Evolutionary conservation across 2,888 invertebrate species (phyloP), one percentile per base, ranked within the genome.

Genomic region (Psylliodes chrysocephalus): DNA sequence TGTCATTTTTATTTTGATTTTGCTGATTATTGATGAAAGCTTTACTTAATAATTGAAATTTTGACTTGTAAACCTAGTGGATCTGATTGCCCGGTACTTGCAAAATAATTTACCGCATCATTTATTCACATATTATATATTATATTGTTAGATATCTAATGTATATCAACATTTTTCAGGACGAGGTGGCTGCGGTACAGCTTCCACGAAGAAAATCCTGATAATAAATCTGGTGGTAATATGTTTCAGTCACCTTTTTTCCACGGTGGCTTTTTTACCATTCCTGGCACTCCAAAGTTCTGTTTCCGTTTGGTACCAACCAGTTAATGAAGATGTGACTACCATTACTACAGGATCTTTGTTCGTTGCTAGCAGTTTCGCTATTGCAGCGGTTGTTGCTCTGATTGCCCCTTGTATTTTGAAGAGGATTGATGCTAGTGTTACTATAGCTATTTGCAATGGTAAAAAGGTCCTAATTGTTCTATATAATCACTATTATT

Each of bases 221-320:
- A 77, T 81, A 81, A 82, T 81, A 74, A 85, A 85, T 70, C 83
- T 89, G 77, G 78, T 86, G 35, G 79, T 88, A 60, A 79, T 88
- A 68, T 84, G 88, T 79, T 66, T 87, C 67, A 81, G 88, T 22
- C 89, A 90, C 72, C 85, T 88, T 0, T 84, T 89, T 8, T 86
- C 87, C 63, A 88, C 90, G 0, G 87, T 90, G 2, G 89, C 90
- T 0, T 85, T 88, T 12, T 80, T 90, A 18, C 90, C 91, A 8
- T 85, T 87, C 64, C 78, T 86, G 60, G 85, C 87, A 0, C 80
- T 88, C 12, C 87, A 87, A 73, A 85, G 86, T 17, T 85, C 81
- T 30, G 84, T 81, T 69, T 85, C 82, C 49, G 81, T 78, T 38
- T 87, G 81, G 87, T 84, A 72, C 66, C 82, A 70, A 77, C 83